Evolutionary conservation across 2,888 invertebrate species (phyloP).

Genomic region (Elgonia sp.): DNA sequence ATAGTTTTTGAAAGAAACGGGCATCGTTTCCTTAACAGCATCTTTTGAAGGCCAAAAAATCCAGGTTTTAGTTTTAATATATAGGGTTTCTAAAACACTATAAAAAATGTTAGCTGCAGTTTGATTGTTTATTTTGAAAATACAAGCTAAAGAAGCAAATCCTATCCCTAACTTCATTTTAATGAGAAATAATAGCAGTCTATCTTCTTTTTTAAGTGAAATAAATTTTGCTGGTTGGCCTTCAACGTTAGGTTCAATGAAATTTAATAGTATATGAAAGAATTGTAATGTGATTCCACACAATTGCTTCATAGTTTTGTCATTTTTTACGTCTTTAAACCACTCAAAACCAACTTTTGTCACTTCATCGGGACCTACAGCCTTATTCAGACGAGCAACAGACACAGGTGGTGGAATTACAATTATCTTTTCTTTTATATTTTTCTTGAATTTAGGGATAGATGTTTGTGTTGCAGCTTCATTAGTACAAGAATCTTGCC

Average conservation of each 20-base stretch:
- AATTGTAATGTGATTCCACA: conserved; percentile 36
- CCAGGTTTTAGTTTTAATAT: conserved; percentile 66
- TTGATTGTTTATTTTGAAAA: conserved; percentile 56
- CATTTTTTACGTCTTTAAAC: conserved; percentile 25
- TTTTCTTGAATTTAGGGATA: conserved; percentile 11
- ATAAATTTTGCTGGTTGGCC: conserved; percentile 60
- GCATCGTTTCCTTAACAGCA: conserved; percentile 67
- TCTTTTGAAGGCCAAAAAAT: conserved; percentile 75
- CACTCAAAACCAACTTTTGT: neutral
- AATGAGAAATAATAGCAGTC: conserved; percentile 68
- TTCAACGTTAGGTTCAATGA: conserved; percentile 38
- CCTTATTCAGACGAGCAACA: neutral
- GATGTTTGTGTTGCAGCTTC: conserved; percentile 40
- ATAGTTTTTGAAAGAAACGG: conserved; percentile 40
- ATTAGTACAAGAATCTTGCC: neutral
- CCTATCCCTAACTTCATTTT: conserved; percentile 70
- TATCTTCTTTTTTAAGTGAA: conserved; percentile 41
- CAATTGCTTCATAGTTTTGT: conserved; percentile 43
- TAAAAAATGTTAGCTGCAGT: conserved; percentile 68
- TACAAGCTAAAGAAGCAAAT: conserved; percentile 59
- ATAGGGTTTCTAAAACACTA: conserved; percentile 64
- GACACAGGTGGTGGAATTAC: conserved; percentile 16
- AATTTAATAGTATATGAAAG: conserved; percentile 49
- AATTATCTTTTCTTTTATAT: neutral
- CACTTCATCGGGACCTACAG: conserved; percentile 20